Percentiles rank a stretch among this genome's conserved stretches.
phyloP scores from a whole-genome alignment of 2,113 vertebrate species.

The Toxotes jaculatrix region DNA sequence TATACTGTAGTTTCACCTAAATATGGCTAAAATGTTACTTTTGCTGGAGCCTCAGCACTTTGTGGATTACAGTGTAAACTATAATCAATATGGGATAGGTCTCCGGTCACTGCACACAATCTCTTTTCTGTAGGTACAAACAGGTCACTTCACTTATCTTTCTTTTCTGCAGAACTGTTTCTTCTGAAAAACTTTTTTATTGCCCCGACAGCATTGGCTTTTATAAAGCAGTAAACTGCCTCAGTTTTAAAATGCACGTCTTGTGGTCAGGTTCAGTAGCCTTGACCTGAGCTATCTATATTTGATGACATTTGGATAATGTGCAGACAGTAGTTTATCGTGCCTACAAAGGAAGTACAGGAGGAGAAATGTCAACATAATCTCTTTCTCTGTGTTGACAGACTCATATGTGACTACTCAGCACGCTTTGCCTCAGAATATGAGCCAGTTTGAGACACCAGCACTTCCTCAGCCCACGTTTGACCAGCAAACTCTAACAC shows the following conservation, averaged over 20 bases:
- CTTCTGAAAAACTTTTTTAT: not conserved
- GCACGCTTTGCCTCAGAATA: slow-evolving; percentile 90
- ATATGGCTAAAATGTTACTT: not conserved
- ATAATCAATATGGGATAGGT: not conserved
- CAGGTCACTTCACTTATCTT: not conserved
- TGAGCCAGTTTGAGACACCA: slow-evolving; percentile 89
- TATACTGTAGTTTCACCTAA: not conserved
- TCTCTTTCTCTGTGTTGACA: slow-evolving; percentile 65
- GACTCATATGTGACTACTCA: slow-evolving; percentile 91
- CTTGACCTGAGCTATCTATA: slow-evolving; percentile 17
- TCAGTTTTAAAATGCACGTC: slow-evolving; percentile 8
- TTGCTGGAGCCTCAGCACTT: not conserved
- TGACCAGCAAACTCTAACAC: slow-evolving; percentile 91
- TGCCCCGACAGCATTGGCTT: not conserved
- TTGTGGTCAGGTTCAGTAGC: not conserved
- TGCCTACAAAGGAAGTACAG: not conserved
- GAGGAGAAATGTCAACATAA: not conserved
- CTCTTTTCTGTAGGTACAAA: not conserved
- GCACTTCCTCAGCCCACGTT: slow-evolving; percentile 88
- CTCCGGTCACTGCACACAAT: not conserved
- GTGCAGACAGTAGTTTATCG: not conserved
- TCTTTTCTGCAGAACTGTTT: not conserved
- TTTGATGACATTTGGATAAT: slow-evolving; percentile 36
- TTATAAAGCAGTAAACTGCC: not conserved
- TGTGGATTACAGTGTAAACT: not conserved